These are phyloP conservation scores for Dilophus febrilis DNA, from an alignment of 2,888 invertebrate species.

Conservation along the genomic window DNA sequence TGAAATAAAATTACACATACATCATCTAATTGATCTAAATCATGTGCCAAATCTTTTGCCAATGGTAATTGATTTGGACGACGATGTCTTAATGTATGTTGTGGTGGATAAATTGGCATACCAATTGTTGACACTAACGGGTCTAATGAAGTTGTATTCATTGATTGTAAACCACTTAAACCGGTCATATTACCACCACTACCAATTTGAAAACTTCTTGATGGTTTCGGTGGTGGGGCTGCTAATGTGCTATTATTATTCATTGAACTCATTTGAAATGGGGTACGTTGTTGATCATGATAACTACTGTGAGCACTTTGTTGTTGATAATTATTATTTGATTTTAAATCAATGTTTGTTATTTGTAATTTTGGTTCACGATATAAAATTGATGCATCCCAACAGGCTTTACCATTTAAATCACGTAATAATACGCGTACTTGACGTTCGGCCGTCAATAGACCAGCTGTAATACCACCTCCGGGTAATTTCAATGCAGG, in stretches of 20 bases:
- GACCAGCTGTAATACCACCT: conserved; percentile 56
- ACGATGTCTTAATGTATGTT: conserved; percentile 51
- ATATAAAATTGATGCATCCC: conserved; percentile 88
- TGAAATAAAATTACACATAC: conserved; percentile 34
- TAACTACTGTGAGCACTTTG: background rate
- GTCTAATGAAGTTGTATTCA: conserved; percentile 10
- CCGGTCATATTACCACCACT: too few species aligned
- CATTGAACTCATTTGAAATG: background rate
- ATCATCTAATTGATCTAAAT: conserved; percentile 84
- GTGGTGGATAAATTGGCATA: conserved; percentile 41
- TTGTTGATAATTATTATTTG: background rate
- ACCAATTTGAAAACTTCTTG: conserved; percentile 9
- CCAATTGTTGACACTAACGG: conserved; percentile 32
- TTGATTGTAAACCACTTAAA: too few species aligned
- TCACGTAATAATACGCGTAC: conserved; percentile 78
- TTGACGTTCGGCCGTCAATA: conserved; percentile 65
- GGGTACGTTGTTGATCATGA: background rate
- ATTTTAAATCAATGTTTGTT: conserved; percentile 2
- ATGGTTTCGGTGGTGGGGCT: conserved; percentile 1
- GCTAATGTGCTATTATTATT: background rate
- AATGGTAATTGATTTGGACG: conserved; percentile 64
- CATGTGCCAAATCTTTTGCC: conserved; percentile 63
- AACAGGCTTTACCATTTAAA: conserved; percentile 84
- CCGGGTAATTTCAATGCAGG: conserved; percentile 68
- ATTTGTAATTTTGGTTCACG: conserved; percentile 41